phyloP scores from a whole-genome alignment of 2,888 invertebrate genomes.

The Epinotia bilunana region DNA sequence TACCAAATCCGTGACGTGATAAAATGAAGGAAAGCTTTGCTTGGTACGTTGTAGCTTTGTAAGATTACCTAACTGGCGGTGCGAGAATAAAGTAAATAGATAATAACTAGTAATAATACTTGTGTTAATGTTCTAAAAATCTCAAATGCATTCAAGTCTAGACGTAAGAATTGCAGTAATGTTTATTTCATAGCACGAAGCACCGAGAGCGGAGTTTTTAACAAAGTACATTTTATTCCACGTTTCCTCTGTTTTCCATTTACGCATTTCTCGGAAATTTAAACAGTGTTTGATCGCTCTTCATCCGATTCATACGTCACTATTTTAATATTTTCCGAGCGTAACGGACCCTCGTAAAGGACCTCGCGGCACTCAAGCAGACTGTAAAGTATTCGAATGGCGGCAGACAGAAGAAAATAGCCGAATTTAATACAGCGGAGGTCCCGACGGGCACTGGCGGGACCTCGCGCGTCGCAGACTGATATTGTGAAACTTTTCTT shows the following conservation, averaged over 20 bases:
- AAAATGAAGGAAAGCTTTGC: not conserved
- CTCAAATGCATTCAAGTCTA: not conserved
- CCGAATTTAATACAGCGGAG: constrained; percentile 71
- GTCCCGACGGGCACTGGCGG: constrained; percentile 66
- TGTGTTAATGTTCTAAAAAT: not conserved
- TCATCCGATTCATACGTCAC: constrained; percentile 36
- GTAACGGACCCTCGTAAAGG: constrained; percentile 43
- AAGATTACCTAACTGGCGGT: not conserved
- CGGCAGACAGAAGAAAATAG: constrained; percentile 66
- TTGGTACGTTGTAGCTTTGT: not conserved
- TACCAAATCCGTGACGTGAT: not conserved
- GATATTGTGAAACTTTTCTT: constrained; percentile 83
- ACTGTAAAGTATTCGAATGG: constrained; percentile 66
- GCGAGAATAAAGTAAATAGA: not conserved
- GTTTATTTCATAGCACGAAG: constrained; percentile 5
- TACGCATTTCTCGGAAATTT: not conserved
- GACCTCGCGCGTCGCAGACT: constrained; percentile 68
- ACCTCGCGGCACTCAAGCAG: constrained; percentile 55
- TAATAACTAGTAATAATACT: not conserved
- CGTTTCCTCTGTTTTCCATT: constrained; percentile 14
- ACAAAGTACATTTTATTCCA: constrained; percentile 18
- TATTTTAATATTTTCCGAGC: constrained; percentile 37
- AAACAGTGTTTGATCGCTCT: constrained; percentile 24
- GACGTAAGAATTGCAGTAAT: not conserved
- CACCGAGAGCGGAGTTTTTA: not conserved